These are phyloP conservation scores for Zaprionus bogoriensis DNA, from an alignment of 2,888 invertebrate genomes.

Conservation along the genomic window DNA sequence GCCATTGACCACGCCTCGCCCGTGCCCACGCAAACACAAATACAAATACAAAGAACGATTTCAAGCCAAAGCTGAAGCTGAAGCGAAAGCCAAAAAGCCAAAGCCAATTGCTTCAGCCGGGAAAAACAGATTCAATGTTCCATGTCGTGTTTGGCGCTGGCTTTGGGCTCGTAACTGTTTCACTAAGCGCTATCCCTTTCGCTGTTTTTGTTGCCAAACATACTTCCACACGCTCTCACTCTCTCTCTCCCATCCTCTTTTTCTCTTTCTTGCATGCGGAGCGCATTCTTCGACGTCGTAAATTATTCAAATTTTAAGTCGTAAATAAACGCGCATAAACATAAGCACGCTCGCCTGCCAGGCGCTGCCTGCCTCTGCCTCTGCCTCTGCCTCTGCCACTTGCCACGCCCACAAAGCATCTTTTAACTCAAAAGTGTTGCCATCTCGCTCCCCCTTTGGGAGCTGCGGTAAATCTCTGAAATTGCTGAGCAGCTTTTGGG, in stretches of 20 bases:
- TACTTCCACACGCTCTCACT: background rate
- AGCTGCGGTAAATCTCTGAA: constrained; percentile 33
- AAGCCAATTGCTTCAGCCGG: constrained; percentile 38
- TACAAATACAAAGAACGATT: background rate
- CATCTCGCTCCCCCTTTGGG: background rate
- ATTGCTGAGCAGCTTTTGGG: constrained; percentile 20
- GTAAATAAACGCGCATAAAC: constrained; percentile 73
- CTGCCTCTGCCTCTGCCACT: constrained; percentile 32
- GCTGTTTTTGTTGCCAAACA: constrained; percentile 24
- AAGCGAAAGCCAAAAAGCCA: background rate
- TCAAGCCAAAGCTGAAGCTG: background rate
- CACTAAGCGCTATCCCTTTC: constrained; percentile 25
- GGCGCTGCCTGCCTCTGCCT: constrained; percentile 40
- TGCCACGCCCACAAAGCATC: constrained; percentile 47
- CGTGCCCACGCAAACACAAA: constrained; percentile 32
- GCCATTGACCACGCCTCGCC: constrained; percentile 1
- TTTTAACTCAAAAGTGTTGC: constrained; percentile 33
- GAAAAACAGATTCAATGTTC: constrained; percentile 62
- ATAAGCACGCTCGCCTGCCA: constrained; percentile 51
- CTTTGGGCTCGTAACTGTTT: constrained; percentile 12
- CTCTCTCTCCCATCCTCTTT: background rate
- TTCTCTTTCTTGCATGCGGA: background rate
- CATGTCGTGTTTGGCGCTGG: constrained; percentile 47
- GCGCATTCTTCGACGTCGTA: constrained; percentile 51
- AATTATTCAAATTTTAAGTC: constrained; percentile 77